Percentiles rank a stretch among this genome's conserved stretches.
Conservation (phyloP, 2,888 invertebrate species). For the Hedychridium roseum region DNA sequence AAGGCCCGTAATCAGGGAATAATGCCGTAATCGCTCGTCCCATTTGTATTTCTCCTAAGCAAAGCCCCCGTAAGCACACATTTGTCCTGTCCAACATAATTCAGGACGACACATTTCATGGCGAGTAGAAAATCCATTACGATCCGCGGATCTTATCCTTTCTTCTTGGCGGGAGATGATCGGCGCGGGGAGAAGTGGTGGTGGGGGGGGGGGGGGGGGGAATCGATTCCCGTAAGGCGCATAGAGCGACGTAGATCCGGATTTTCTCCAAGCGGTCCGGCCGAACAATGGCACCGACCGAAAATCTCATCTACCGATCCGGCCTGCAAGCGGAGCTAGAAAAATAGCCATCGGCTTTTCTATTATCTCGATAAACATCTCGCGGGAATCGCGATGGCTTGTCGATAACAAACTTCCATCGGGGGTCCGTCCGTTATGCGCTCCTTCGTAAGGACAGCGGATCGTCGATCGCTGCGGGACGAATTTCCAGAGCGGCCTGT, state of each 20-base stretch:
- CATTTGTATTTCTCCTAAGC: no score
- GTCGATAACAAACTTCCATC: conserved; percentile 26
- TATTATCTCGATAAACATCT: conserved; percentile 36
- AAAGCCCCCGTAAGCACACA: no score
- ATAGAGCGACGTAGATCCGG: conserved; percentile 7
- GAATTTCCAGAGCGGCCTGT: no score
- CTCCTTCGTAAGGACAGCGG: conserved; percentile 1
- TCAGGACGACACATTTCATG: no score
- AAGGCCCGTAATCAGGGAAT: no score
- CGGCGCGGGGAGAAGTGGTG: not conserved
- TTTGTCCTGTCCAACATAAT: no score
- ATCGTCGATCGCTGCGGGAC: no score
- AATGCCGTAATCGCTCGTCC: no score
- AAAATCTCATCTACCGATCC: conserved; percentile 9
- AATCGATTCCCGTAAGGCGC: conserved; percentile 8
- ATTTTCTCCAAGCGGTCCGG: conserved; percentile 9
- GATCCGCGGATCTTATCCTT: no score
- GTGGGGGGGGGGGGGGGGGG: not conserved
- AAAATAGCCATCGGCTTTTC: conserved; percentile 34
- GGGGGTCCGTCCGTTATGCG: conserved; percentile 3
- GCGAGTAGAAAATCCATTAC: no score
- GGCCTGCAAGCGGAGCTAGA: conserved; percentile 15
- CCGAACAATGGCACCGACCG: conserved; percentile 2
- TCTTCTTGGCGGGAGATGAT: no score
- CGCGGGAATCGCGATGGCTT: conserved; percentile 16